Conservation (phyloP, 2,888 invertebrate species). For the Molanna angustata region DNA sequence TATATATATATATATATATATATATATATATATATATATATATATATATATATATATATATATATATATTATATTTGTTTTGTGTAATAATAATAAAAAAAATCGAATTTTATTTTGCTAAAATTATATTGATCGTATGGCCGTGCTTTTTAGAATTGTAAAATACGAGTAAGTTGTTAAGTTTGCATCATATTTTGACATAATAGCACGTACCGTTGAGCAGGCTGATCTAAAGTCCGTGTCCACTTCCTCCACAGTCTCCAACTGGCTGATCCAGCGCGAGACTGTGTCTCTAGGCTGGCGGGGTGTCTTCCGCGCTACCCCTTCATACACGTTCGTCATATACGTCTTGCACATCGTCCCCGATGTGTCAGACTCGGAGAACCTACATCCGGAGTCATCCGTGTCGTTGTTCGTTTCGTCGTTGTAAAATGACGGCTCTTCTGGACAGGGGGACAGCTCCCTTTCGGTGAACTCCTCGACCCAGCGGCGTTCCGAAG, state of each 20-base stretch:
- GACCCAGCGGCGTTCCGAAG: not conserved
- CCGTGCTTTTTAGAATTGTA: no score
- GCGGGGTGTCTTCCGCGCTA: constrained; percentile 8
- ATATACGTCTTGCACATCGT: constrained; percentile 26
- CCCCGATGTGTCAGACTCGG: constrained; percentile 21
- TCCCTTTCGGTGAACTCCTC: constrained; percentile 3
- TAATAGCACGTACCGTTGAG: constrained; percentile 30
- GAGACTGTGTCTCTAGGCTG: constrained; percentile 13
- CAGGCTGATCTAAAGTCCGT: constrained; percentile 28
- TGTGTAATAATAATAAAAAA: no score
- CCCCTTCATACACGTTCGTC: constrained; percentile 11
- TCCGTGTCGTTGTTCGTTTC: constrained; percentile 15
- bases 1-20: not conserved
- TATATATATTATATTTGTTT: no score
- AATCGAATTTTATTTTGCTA: no score
- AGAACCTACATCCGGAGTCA: constrained; percentile 22
- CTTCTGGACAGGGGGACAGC: constrained; percentile 20
- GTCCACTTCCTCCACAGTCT: constrained; percentile 31
- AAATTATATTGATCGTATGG: no score
- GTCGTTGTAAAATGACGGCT: constrained; percentile 25
- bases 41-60: constrained; percentile 2
- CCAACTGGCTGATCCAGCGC: constrained; percentile 30
- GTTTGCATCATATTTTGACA: no score
- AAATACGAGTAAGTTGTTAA: no score
- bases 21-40: constrained; percentile 8